These are phyloP conservation scores for Atopsyche davidsoni DNA, from an alignment of 1,140 invertebrate genomes.

Conservation along the genomic window DNA sequence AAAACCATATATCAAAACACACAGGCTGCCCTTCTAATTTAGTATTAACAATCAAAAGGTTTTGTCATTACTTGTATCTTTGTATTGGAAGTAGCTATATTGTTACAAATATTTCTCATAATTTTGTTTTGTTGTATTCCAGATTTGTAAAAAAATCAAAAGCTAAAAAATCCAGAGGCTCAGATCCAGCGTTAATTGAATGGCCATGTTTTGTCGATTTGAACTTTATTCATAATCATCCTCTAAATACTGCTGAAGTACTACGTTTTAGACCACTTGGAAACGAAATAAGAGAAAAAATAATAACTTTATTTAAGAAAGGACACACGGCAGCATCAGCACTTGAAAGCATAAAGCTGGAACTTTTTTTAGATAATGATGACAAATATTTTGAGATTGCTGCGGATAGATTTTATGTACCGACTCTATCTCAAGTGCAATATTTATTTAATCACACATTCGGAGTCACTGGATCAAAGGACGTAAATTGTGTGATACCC, in stretches of 20 bases:
- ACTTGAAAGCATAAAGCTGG: constrained; percentile 26
- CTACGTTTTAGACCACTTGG: constrained; percentile 24
- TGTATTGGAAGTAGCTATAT: too few relatives aligned
- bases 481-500: constrained; percentile 13
- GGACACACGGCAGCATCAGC: constrained; percentile 24
- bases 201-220: constrained; percentile 26
- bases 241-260: constrained; percentile 24
- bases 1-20: constrained; percentile 24
- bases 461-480: constrained; percentile 13
- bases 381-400: constrained; percentile 25
- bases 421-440: constrained; percentile 24
- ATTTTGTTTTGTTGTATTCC: constrained; percentile 10
- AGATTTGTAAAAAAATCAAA: constrained; percentile 24
- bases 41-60: constrained; percentile 27
- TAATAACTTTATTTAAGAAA: constrained; percentile 21
- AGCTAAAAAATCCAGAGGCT: constrained; percentile 16
- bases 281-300: constrained; percentile 26
- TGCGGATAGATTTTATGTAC: constrained; percentile 23
- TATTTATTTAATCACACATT: constrained; percentile 26
- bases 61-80: background rate
- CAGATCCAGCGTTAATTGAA: constrained; percentile 17
- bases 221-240: constrained; percentile 27
- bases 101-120: background rate
- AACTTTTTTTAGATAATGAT: constrained; percentile 27
- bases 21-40: constrained; percentile 25